A percentile compares a stretch with the other conserved stretches of the same genome.
phyloP scores from a whole-genome alignment of 1,140 invertebrate species.

The Muscidifurax raptorellus region DNA sequence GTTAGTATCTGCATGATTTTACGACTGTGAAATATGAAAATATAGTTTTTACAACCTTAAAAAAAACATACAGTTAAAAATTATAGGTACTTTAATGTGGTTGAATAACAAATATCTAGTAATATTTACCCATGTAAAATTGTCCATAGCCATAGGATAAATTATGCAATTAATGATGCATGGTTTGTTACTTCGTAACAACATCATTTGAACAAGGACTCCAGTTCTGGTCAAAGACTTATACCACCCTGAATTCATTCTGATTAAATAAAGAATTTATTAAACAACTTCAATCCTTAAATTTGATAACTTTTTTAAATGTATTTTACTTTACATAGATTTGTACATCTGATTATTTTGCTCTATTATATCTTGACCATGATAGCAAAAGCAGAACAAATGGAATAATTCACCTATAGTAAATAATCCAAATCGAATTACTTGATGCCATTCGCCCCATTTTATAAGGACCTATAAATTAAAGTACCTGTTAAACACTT shows the following conservation, averaged over 20 bases:
- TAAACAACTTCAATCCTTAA: background rate
- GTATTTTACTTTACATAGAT: constrained; percentile 5
- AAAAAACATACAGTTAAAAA: background rate
- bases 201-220: constrained; percentile 25
- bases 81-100: background rate
- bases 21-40: constrained; percentile 46
- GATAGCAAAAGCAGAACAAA: background rate
- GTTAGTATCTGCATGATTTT: background rate
- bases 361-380: constrained; percentile 11
- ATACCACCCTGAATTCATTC: constrained; percentile 24
- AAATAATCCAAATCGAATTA: constrained; percentile 2
- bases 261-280: background rate
- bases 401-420: constrained; percentile 22
- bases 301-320: background rate
- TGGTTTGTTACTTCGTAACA: constrained; percentile 23
- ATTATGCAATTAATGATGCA: background rate
- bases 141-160: background rate
- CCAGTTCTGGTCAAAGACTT: background rate
- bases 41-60: constrained; percentile 43
- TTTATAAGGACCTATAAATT: constrained; percentile 13
- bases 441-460: background rate
- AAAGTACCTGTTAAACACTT: background rate
- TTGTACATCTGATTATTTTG: background rate
- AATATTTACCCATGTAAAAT: constrained; percentile 26
- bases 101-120: background rate